phyloP scores from a whole-genome alignment of 2,113 vertebrate genomes.

The Pseudopodoces humilis region DNA sequence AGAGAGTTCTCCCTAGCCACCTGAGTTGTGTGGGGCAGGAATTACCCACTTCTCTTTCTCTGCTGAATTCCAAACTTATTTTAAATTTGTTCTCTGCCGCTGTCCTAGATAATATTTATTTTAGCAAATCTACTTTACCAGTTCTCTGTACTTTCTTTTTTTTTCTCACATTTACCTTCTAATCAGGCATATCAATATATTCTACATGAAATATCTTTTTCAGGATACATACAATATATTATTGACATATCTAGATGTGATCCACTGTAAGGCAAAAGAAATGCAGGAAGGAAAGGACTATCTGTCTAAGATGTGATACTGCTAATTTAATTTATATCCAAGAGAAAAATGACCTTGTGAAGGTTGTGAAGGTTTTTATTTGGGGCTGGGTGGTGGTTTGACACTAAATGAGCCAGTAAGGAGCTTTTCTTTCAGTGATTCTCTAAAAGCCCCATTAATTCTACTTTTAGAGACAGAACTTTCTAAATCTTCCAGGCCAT shows the following conservation, averaged over 20 bases:
- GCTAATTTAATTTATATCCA: rapidly evolving
- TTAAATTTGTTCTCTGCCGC: not conserved
- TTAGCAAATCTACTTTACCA: not conserved
- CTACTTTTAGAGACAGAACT: not conserved
- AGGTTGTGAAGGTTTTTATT: not conserved
- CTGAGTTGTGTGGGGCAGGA: not conserved
- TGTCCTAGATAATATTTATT: not conserved
- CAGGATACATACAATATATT: not conserved
- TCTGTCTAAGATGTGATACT: not conserved
- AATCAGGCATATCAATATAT: not conserved
- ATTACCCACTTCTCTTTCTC: not conserved
- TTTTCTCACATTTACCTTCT: not conserved
- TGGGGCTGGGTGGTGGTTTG: not conserved
- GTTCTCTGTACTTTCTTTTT: not conserved
- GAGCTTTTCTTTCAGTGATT: not conserved
- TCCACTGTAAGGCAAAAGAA: not conserved
- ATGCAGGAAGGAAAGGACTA: not conserved
- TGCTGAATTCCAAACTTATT: not conserved
- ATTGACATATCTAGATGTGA: not conserved
- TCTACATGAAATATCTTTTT: not conserved
- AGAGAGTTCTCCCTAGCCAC: not conserved
- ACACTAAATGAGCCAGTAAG: not conserved
- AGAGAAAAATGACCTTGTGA: not conserved
- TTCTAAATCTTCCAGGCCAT: not conserved
- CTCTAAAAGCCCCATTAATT: not conserved